Evolutionary conservation across 2,888 invertebrate species (phyloP), one percentile per base, ranked within the genome.

Genomic region (Synergus gifuensis): DNA sequence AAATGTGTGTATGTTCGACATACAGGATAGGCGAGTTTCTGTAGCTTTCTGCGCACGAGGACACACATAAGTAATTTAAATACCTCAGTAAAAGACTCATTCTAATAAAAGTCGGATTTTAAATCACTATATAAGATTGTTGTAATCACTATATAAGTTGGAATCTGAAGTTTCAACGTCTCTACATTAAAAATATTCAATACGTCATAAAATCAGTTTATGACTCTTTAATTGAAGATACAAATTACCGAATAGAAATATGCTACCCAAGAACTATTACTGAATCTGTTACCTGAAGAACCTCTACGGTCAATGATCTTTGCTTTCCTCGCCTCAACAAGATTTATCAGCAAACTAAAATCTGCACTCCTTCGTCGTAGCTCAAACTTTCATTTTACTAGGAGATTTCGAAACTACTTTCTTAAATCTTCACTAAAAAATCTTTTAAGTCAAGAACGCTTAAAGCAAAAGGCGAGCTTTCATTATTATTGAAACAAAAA

Each of bases 1-100:
- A 22, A 73, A 73, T n/a, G 36, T 73, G 73, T 44, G 49, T 73
- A 73, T 36, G 49, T 73, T 73, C 11, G 69, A 44, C 69, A 49
- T 49, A 54, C 69, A 69, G 18, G 49, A 49, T 69, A 46, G 28
- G 49, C 22, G 1, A 28, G 73, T 73, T 54, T 40, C 46, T 67
- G 46, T 42, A 73, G 69, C 49, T 46, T 49, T 49, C 22, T 73
- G n/a, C 36, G 49, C 28, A 69, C 8, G 69, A 73, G 54, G 73
- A 58, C 54, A 73, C 36, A 28, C 28, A 60, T 60, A 22, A 60
- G 60, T 60, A 60, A 60, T 60, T 60, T 60, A 60, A 60, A 60
- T 60, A 60, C 22, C 60, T 22, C 14, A 28, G 14, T 14, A 62
- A 62, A 62, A 22, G 62, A 28, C 12, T 62, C 28, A 58, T 62